These are phyloP conservation scores for Indicator maculatus DNA, from an alignment of 2,113 vertebrate genomes.

Conservation along the genomic window DNA sequence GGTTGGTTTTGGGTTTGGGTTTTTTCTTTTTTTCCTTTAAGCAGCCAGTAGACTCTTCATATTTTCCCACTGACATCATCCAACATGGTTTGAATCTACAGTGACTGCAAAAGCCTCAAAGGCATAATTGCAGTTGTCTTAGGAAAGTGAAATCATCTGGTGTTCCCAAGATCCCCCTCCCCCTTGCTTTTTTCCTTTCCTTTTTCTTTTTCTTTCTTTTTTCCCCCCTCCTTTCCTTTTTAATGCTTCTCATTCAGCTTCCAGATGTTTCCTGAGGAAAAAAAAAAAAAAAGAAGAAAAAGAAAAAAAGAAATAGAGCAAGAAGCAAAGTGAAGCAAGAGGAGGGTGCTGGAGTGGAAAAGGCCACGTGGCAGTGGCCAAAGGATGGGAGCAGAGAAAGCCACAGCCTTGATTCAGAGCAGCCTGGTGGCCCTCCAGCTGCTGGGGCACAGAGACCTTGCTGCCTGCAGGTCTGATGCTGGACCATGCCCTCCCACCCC, in stretches of 20 bases:
- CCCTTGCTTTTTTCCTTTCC: background rate
- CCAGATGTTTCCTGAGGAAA: constrained; percentile 78
- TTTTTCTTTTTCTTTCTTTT: background rate
- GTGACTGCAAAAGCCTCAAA: constrained; percentile 63
- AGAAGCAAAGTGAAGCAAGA: background rate
- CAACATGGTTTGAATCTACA: constrained; percentile 69
- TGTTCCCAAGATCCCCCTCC: constrained; percentile 7
- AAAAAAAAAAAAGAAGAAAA: background rate
- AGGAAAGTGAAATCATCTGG: constrained; percentile 81
- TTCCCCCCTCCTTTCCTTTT: background rate
- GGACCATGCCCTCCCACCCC: background rate
- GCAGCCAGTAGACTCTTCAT: constrained; percentile 59
- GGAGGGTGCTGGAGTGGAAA: constrained; percentile 46
- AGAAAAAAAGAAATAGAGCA: background rate
- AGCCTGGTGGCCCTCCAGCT: background rate
- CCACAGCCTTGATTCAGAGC: background rate
- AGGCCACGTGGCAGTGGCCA: constrained; percentile 69
- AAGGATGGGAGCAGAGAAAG: background rate
- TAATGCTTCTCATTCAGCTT: constrained; percentile 47
- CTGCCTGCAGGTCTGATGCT: background rate
- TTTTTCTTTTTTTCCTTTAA: background rate
- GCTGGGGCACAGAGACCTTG: background rate
- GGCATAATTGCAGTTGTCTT: constrained; percentile 68
- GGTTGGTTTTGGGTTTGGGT: too few species aligned
- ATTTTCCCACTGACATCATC: constrained; percentile 80